A percentile compares a stretch with the other conserved stretches of the same genome.
Evolutionary conservation across 2,888 invertebrate genomes (phyloP).

Genomic region (Tipula confusa): DNA sequence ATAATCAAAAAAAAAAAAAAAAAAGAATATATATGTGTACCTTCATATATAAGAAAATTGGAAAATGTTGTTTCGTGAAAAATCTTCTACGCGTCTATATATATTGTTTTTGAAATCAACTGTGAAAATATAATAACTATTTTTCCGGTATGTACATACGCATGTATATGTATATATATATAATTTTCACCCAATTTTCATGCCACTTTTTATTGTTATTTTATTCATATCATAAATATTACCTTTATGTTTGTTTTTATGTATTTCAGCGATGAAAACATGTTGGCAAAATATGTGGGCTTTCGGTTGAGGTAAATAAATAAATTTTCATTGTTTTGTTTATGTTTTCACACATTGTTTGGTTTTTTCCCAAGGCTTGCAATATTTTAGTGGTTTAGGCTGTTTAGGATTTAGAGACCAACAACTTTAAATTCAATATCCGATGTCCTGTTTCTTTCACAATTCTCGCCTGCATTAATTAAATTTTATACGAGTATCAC

Average conservation of each 20-base stretch:
- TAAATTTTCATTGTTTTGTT: neutral
- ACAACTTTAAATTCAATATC: too few species aligned
- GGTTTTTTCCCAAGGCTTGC: too few species aligned
- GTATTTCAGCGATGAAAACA: neutral
- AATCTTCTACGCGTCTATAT: neutral
- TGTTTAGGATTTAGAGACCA: too few species aligned
- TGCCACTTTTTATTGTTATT: neutral
- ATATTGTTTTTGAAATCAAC: neutral
- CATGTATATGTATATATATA: neutral
- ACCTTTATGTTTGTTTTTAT: neutral
- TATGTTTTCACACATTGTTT: too few species aligned
- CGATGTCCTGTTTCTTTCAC: too few species aligned
- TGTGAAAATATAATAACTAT: constrained; percentile 25
- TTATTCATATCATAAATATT: constrained; percentile 1
- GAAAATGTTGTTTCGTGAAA: neutral
- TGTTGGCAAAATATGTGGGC: neutral
- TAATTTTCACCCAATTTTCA: neutral
- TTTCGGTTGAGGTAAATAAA: neutral
- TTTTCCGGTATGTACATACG: neutral
- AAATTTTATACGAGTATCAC: too few species aligned
- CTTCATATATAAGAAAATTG: neutral
- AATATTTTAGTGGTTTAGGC: too few species aligned
- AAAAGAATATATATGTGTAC: neutral
- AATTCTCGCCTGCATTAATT: too few species aligned
- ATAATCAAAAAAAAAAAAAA: too few species aligned